Evolutionary conservation across 92 coral and sea anemone species (phyloP), one percentile per base, ranked within the genome.

Genomic region (Porites evermanni): DNA sequence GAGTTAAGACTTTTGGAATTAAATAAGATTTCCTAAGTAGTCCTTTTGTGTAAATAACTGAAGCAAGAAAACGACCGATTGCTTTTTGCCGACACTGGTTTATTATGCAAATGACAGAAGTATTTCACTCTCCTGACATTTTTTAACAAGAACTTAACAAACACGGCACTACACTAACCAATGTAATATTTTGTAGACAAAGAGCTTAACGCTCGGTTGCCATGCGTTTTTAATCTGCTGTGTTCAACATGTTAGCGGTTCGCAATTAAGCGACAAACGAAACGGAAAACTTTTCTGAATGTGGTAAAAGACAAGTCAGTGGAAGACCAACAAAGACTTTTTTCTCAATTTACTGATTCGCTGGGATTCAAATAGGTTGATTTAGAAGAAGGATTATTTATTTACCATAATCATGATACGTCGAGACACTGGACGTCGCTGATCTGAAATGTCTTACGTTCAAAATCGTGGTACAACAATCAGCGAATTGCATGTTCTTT

Each of bases 161-260:
- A 24, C 65, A 38, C 47, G 3, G 47, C 47, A 56, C 61, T 11
- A 80, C 56, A 8, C 20, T 19, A 13, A 54, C 76, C 64, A 69
- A 77, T 77, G 8, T 77, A 58, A 77, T 60, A 77, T 26, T 59
- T 68, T 53, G 73, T 68, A 67, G 56, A 80, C 85, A 54, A n/a
- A 80, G 21, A 24, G 65, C 66, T 80, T 69, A 26, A 24, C 60
- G 12, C 20, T 14, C 13, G 53, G 13, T 17, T 59, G 51, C 54
- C 47, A 26, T 77, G 69, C 32, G 47, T 23, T 23, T 6, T 67
- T 8, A 12, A 56, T 11, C 61, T 14, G 13, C 13, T 11, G 61
- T 8, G 12, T 14, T 56, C 61, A 56, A 67, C 38, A 78, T 14
- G 29, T 60, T 47, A 1, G 18, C 44, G 47, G 44, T 21, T 67